Conservation (phyloP, 35 echinoderm and acorn worm species). For the Ophioderma brevispina region DNA sequence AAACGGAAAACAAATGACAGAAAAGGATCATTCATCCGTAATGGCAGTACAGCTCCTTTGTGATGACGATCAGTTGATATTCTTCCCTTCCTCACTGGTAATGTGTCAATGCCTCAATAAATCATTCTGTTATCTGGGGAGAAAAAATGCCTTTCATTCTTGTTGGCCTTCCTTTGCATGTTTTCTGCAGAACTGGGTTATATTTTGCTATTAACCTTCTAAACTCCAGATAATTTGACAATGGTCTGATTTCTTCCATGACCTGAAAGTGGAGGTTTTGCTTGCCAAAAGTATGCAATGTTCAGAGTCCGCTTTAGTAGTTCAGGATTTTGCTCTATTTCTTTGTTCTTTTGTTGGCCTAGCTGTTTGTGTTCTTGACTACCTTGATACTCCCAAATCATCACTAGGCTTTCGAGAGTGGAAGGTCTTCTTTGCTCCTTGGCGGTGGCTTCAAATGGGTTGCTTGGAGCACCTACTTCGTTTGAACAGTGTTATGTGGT, state of each 20-base stretch:
- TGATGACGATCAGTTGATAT: not conserved
- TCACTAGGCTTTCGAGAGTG: no score
- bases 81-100: not conserved
- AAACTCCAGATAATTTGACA: not conserved
- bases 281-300: slow-evolving; percentile 4
- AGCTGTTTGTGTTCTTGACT: not conserved
- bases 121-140: not conserved
- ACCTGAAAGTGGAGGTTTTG: slow-evolving; percentile 11
- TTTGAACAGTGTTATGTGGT: not conserved
- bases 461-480: not conserved
- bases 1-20: not conserved
- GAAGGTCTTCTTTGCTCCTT: no score
- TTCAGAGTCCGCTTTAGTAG: not conserved
- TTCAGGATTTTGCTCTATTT: not conserved
- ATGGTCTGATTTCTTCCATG: not conserved
- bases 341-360: not conserved
- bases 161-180: not conserved
- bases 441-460: not conserved
- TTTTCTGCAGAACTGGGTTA: not conserved
- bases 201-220: not conserved
- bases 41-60: not conserved
- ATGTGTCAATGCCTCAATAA: slow-evolving; percentile 1
- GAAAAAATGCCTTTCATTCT: not conserved
- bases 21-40: slow-evolving; percentile 8
- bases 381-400: no score